Conservation (phyloP, 2,797 vertebrate genomes). For the Sebastolobus alascanus region DNA sequence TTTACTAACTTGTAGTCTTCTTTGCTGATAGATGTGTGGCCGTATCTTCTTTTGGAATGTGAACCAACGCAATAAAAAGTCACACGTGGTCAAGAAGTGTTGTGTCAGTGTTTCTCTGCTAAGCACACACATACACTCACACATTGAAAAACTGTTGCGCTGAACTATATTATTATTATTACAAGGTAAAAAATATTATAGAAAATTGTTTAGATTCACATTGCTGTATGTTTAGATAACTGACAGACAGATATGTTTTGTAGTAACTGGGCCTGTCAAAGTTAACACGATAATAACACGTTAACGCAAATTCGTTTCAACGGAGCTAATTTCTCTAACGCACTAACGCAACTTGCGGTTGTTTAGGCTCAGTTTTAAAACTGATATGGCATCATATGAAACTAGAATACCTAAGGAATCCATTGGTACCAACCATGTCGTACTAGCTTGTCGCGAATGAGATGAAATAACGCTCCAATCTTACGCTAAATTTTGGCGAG, state of each 20-base stretch:
- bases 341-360: no score
- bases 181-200: not conserved
- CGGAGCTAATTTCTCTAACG: no score
- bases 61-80: constrained; percentile 83
- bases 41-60: constrained; percentile 81
- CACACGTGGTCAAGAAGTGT: constrained; percentile 79
- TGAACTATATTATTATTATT: not conserved
- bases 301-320: no score
- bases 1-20: constrained; percentile 86
- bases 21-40: constrained; percentile 84
- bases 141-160: not conserved
- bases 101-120: constrained; percentile 64
- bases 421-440: no score
- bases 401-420: no score
- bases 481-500: no score
- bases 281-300: no score
- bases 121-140: not conserved
- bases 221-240: not conserved
- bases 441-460: no score
- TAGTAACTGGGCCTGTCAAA: no score
- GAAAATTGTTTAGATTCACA: not conserved
- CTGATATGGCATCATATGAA: no score
- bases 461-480: no score
- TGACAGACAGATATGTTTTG: not conserved
- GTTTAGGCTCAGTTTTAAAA: no score